phyloP scores from a whole-genome alignment of 2,888 invertebrate genomes.

The Criorhina ranunculi region DNA sequence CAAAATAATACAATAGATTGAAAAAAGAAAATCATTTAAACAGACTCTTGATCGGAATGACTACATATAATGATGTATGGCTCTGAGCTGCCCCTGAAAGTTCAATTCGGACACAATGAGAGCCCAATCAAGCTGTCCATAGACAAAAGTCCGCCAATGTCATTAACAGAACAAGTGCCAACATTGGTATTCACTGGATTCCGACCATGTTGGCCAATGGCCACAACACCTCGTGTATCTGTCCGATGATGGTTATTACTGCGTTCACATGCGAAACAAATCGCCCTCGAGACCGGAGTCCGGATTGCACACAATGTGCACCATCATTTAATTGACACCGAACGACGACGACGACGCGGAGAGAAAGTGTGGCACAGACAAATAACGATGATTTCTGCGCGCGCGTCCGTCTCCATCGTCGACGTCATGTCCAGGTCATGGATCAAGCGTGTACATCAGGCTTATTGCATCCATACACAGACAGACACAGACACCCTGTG shows the following conservation, averaged over 20 bases:
- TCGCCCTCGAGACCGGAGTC: conserved; percentile 35
- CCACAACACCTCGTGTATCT: conserved; percentile 2
- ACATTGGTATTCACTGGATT: conserved; percentile 45
- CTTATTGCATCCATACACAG: conserved; percentile 4
- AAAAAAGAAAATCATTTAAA: conserved; percentile 28
- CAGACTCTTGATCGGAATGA: conserved; percentile 38
- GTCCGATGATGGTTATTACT: conserved; percentile 44
- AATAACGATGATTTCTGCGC: conserved; percentile 29
- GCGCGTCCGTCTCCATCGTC: conserved; percentile 4
- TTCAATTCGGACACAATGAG: conserved; percentile 21
- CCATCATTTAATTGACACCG: conserved; percentile 57
- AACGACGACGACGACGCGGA: conserved; percentile 19
- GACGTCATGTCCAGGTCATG: conserved; percentile 49
- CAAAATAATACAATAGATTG: background rate
- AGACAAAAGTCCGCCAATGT: conserved; percentile 54
- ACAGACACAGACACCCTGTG: background rate
- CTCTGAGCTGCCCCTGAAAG: conserved; percentile 56
- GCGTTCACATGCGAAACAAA: conserved; percentile 50
- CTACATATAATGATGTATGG: conserved; percentile 15
- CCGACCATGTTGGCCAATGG: conserved; percentile 9
- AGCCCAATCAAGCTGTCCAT: conserved; percentile 23
- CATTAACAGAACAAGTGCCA: conserved; percentile 58
- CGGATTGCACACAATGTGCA: conserved; percentile 56
- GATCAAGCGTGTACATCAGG: conserved; percentile 43
- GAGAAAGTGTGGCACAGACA: conserved; percentile 64